Conservation (phyloP, 1,140 invertebrate genomes). For the Pseudomyrmex concolor region DNA sequence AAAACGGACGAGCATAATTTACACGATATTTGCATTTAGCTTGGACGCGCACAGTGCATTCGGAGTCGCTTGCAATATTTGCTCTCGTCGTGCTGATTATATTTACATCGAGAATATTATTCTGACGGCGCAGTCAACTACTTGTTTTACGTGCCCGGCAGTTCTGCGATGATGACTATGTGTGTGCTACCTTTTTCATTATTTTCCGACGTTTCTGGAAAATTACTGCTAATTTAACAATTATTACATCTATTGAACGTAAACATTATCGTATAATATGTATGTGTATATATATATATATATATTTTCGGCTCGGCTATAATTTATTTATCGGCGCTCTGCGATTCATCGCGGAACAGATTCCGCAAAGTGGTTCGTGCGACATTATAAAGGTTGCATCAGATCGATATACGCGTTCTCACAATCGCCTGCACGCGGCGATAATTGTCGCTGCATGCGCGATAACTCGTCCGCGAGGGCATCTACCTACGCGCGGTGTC, state of each 20-base stretch:
- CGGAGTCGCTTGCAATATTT: slow-evolving; percentile 48
- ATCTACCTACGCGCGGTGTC: slow-evolving; percentile 4
- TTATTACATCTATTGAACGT: slow-evolving; percentile 14
- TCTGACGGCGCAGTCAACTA: neutral
- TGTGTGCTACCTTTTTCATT: slow-evolving; percentile 27
- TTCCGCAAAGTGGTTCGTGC: slow-evolving; percentile 51
- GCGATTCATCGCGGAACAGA: slow-evolving; percentile 46
- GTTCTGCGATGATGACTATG: neutral
- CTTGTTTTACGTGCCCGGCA: neutral
- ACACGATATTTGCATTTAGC: slow-evolving; percentile 51
- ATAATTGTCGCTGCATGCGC: slow-evolving; percentile 64
- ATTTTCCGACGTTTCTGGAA: neutral
- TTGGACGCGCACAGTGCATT: slow-evolving; percentile 32
- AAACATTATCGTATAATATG: neutral
- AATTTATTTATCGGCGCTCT: slow-evolving; percentile 58
- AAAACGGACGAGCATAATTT: slow-evolving; percentile 42
- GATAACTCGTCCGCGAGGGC: slow-evolving; percentile 55
- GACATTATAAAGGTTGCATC: slow-evolving; percentile 59
- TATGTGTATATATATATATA: slow-evolving; percentile 4
- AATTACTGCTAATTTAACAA: slow-evolving; percentile 41
- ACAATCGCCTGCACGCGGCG: slow-evolving; percentile 43
- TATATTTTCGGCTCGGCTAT: slow-evolving; percentile 37
- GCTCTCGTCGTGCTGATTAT: slow-evolving; percentile 42
- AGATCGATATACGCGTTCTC: slow-evolving; percentile 69
- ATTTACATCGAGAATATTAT: slow-evolving; percentile 53